These are phyloP conservation scores for Lasioglossum albipes DNA, from an alignment of 1,140 invertebrate species.

Conservation along the genomic window DNA sequence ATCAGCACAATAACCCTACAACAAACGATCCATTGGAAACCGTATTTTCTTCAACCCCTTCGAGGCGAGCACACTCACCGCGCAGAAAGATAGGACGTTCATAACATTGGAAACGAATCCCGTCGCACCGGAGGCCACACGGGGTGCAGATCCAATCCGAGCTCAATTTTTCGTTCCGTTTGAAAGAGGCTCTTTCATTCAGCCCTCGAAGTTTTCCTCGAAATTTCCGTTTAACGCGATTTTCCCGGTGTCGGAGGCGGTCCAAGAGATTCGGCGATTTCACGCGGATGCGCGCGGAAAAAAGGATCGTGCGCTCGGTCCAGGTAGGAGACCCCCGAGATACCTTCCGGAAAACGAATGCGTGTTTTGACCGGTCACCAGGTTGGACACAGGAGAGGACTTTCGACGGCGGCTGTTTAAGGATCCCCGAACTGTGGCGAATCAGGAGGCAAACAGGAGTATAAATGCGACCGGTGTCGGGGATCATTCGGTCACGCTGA, in stretches of 20 bases:
- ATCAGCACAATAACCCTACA: too few relatives aligned
- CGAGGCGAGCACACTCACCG: too few relatives aligned
- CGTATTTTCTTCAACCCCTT: too few relatives aligned
- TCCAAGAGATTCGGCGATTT: conserved; percentile 49
- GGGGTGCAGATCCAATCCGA: not conserved
- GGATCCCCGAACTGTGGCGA: conserved; percentile 65
- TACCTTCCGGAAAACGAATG: conserved; percentile 60
- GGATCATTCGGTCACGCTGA: conserved; percentile 69
- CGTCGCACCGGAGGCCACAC: not conserved
- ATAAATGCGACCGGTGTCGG: conserved; percentile 71
- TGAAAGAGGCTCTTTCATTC: not conserved
- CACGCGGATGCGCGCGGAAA: conserved; percentile 49
- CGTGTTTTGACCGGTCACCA: conserved; percentile 68
- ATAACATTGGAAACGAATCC: too few relatives aligned
- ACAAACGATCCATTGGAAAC: too few relatives aligned
- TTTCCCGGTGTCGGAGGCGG: conserved; percentile 17
- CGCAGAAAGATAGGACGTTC: too few relatives aligned
- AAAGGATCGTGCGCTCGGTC: conserved; percentile 22
- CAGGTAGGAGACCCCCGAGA: conserved; percentile 39
- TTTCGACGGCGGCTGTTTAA: conserved; percentile 50
- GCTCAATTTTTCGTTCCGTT: not conserved
- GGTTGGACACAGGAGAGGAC: conserved; percentile 37
- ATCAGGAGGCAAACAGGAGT: conserved; percentile 75
- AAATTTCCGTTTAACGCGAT: conserved; percentile 60
- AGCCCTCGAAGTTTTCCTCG: conserved; percentile 11